phyloP scores from a whole-genome alignment of 2,113 vertebrate genomes.

The Leucosticte australis region DNA sequence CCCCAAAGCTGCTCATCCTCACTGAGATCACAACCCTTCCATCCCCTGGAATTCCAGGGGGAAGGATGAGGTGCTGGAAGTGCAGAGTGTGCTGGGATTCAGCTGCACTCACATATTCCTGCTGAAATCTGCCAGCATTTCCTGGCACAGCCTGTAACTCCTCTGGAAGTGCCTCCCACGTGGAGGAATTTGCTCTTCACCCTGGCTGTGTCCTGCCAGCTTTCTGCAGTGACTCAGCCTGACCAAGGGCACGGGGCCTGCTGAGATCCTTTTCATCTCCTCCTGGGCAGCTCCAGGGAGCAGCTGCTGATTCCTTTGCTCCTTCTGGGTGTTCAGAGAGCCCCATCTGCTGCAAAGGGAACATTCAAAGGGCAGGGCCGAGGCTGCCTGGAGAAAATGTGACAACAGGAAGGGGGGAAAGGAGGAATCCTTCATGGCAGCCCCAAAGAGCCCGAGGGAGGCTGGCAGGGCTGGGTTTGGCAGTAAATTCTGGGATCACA shows the following conservation, averaged over 20 bases:
- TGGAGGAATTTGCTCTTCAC: neutral
- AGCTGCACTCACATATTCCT: neutral
- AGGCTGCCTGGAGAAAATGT: neutral
- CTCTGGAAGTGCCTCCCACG: neutral
- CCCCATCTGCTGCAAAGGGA: neutral
- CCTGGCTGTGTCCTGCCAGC: neutral
- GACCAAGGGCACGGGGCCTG: neutral
- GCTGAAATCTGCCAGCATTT: neutral
- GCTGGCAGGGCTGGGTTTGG: neutral
- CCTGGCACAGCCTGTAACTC: neutral
- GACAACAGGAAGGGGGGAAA: neutral
- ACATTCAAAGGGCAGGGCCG: neutral
- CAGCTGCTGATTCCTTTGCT: neutral
- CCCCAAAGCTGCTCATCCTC: neutral
- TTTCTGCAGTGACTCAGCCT: neutral
- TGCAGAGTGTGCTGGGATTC: neutral
- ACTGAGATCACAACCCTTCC: accelerated
- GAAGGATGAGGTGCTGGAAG: accelerated
- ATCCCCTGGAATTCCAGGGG: neutral
- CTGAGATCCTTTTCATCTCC: neutral
- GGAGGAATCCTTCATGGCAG: neutral
- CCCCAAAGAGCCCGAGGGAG: neutral
- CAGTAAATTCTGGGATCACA: neutral
- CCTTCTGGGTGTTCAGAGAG: neutral
- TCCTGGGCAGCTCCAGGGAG: neutral